These are phyloP conservation scores for Lontra canadensis DNA, from an alignment of 2,113 vertebrate genomes.

Conservation along the genomic window DNA sequence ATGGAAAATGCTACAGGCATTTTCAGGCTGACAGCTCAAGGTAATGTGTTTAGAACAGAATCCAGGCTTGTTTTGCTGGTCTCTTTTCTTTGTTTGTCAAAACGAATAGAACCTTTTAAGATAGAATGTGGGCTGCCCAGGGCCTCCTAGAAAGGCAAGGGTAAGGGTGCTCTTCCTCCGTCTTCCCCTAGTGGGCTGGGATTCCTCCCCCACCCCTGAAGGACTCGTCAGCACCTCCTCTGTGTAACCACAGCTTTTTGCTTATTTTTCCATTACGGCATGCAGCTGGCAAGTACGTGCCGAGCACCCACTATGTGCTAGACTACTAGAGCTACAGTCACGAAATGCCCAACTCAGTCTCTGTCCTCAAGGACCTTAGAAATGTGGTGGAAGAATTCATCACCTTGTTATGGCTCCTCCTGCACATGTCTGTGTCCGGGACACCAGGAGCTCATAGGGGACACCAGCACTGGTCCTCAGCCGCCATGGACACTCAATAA, in stretches of 20 bases:
- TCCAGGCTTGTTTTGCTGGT: not conserved
- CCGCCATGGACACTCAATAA: not conserved
- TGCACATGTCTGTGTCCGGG: not conserved
- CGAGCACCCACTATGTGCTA: not conserved
- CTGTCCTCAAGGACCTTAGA: not conserved
- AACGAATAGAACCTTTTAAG: constrained; percentile 18
- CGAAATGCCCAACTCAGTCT: not conserved
- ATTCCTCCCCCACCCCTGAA: not conserved
- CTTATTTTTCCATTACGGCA: not conserved
- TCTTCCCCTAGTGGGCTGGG: not conserved
- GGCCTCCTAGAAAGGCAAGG: not conserved
- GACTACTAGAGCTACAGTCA: not conserved
- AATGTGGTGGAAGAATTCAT: not conserved
- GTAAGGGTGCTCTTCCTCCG: not conserved
- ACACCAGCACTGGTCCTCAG: not conserved
- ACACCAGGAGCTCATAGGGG: not conserved
- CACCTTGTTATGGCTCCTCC: not conserved
- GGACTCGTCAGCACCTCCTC: not conserved
- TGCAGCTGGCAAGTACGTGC: not conserved
- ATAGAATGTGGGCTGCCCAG: not conserved
- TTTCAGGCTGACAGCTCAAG: not conserved
- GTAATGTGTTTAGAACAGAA: not conserved
- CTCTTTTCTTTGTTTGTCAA: not conserved
- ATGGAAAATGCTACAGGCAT: not conserved
- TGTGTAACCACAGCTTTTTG: not conserved